A percentile compares a stretch with the other conserved stretches of the same genome.
These are phyloP conservation scores for Platyrinchus mystaceus DNA, from an alignment of 2,797 vertebrate genomes.

Conservation along the genomic window DNA sequence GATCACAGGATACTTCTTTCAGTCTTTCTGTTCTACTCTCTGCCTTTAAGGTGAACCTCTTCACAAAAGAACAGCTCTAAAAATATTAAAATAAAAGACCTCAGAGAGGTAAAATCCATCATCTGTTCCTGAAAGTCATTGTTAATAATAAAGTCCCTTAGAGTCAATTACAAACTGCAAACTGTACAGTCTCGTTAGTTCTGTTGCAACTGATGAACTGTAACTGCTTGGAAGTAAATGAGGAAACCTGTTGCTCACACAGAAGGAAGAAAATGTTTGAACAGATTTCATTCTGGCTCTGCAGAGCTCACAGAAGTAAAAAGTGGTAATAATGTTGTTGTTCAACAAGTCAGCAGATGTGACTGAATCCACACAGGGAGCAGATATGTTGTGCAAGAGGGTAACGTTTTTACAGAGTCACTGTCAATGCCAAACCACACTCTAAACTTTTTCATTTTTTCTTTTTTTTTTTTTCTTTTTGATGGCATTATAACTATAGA, in stretches of 20 bases:
- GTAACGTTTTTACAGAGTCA: background rate
- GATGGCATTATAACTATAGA: background rate
- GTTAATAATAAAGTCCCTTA: background rate
- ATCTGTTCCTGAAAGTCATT: background rate
- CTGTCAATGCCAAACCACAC: background rate
- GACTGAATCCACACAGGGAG: background rate
- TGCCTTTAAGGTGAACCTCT: background rate
- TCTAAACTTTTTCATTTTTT: background rate
- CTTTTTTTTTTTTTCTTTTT: background rate
- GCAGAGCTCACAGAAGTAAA: background rate
- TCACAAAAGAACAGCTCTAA: background rate
- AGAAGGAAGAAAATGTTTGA: background rate
- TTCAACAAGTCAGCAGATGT: slow-evolving; percentile 37
- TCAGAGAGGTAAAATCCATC: background rate
- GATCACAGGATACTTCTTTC: background rate
- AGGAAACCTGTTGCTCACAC: background rate
- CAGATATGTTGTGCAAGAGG: background rate
- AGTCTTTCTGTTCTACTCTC: background rate
- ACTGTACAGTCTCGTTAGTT: background rate
- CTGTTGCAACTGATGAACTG: background rate
- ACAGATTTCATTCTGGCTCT: background rate
- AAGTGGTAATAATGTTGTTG: slow-evolving; percentile 1
- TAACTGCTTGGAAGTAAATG: background rate
- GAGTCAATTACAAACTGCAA: background rate
- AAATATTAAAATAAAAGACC: background rate